Conservation (phyloP, 2,888 invertebrate genomes). For the Arge pagana region DNA sequence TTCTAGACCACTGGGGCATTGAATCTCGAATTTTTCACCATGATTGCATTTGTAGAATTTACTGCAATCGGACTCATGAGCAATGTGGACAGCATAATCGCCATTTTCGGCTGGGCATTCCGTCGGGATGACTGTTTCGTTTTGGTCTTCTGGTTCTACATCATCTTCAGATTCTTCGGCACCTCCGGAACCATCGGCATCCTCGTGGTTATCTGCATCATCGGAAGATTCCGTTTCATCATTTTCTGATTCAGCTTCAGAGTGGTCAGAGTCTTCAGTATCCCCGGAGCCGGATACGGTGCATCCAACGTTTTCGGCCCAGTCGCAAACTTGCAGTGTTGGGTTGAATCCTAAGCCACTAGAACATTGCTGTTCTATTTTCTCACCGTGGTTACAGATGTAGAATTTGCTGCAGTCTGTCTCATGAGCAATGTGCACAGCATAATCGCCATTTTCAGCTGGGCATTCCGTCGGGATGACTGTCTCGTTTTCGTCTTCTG, state of each 20-base stretch:
- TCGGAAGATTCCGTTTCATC: no score
- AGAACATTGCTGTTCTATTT: slow-evolving; percentile 26
- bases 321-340: slow-evolving; percentile 29
- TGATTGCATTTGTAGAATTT: slow-evolving; percentile 35
- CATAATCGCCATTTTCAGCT: neutral
- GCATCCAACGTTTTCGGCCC: slow-evolving; percentile 27
- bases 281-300: neutral
- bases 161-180: neutral
- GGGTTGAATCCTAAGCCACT: slow-evolving; percentile 28
- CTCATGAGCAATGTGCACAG: slow-evolving; percentile 31
- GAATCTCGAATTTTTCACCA: slow-evolving; percentile 23
- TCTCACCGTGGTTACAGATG: slow-evolving; percentile 28
- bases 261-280: neutral
- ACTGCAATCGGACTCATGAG: slow-evolving; percentile 34
- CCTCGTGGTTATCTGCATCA: neutral
- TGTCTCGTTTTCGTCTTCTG: neutral
- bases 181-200: neutral
- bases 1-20: slow-evolving; percentile 31
- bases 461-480: slow-evolving; percentile 23
- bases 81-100: slow-evolving; percentile 14
- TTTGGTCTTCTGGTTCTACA: neutral
- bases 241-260: neutral
- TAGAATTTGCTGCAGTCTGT: slow-evolving; percentile 35
- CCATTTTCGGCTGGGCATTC: slow-evolving; percentile 24
- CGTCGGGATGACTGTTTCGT: slow-evolving; percentile 2